Evolutionary conservation across 2,797 vertebrate species (phyloP).

Genomic region (Esox masquinongy): DNA sequence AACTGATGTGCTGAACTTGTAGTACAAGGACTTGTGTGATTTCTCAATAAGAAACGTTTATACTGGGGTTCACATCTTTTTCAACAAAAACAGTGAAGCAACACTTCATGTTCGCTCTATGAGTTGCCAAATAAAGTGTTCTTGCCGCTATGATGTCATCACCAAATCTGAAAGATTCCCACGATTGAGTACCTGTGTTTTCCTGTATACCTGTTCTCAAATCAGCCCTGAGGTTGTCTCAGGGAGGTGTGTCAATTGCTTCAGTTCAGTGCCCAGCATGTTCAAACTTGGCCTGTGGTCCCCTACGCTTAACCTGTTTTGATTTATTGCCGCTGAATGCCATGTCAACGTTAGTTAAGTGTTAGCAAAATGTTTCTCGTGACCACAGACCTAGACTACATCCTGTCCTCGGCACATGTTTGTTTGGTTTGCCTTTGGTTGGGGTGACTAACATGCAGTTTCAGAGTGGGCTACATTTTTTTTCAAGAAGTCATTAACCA

Average conservation of each 20-base stretch:
- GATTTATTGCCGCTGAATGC: constrained; percentile 60
- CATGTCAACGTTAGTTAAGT: constrained; percentile 45
- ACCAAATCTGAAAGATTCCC: constrained; percentile 52
- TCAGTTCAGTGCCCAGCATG: constrained; percentile 55
- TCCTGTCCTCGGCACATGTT: constrained; percentile 58
- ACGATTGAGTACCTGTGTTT: constrained; percentile 47
- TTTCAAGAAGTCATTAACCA: constrained; percentile 36
- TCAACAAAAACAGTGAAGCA: constrained; percentile 32
- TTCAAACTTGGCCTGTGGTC: constrained; percentile 65
- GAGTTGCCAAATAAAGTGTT: constrained; percentile 45
- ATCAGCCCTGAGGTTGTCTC: constrained; percentile 71
- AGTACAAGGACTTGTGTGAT: constrained; percentile 13
- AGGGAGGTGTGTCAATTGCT: constrained; percentile 63
- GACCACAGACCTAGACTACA: constrained; percentile 44
- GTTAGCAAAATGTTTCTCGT: constrained; percentile 43
- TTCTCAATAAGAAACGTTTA: constrained; percentile 20
- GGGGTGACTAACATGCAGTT: constrained; percentile 47
- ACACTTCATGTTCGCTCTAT: constrained; percentile 18
- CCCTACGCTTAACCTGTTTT: constrained; percentile 44
- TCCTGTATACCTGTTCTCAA: constrained; percentile 61
- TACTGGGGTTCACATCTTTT: constrained; percentile 11
- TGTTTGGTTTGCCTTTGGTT: constrained; percentile 30
- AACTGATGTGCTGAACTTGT: constrained; percentile 19
- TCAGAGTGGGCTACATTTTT: constrained; percentile 45
- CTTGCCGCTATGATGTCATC: constrained; percentile 7